Evolutionary conservation across 2,888 invertebrate genomes (phyloP).

Genomic region (Drosophila mayaguana): DNA sequence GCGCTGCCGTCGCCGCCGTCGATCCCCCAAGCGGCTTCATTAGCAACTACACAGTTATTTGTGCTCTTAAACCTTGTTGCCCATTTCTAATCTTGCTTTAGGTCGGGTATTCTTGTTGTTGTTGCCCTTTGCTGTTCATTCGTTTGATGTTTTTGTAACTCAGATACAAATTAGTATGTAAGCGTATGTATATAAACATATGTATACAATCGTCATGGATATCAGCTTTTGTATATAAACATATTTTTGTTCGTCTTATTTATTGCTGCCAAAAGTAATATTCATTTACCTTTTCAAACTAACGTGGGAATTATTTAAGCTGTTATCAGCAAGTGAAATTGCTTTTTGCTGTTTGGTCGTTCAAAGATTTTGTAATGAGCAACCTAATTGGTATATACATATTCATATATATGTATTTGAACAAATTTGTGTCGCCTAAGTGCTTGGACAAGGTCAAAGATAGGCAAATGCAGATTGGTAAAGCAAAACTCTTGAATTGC

Average conservation of each 20-base stretch:
- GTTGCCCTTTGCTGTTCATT: not conserved
- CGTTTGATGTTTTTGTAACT: conserved; percentile 13
- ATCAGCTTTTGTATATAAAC: not conserved
- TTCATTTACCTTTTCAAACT: not conserved
- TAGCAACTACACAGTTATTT: conserved; percentile 15
- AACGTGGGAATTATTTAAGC: not conserved
- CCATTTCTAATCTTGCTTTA: conserved; percentile 46
- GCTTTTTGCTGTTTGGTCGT: conserved; percentile 2
- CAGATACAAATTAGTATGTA: conserved; percentile 9
- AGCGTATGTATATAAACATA: not conserved
- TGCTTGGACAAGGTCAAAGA: not conserved
- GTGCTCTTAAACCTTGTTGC: conserved; percentile 54
- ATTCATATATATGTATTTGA: not conserved
- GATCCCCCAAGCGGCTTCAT: conserved; percentile 12
- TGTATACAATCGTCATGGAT: not conserved
- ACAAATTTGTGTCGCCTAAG: not conserved
- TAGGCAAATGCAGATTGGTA: not conserved
- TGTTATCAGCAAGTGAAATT: not conserved
- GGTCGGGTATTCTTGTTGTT: conserved; percentile 14
- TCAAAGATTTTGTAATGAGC: not conserved
- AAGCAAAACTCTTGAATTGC: not conserved
- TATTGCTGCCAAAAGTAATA: not conserved
- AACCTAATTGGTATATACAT: not conserved
- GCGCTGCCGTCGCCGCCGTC: conserved; percentile 1
- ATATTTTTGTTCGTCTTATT: not conserved